phyloP scores from a whole-genome alignment of 2,888 invertebrate genomes.

The Latrodectus hesperus region DNA sequence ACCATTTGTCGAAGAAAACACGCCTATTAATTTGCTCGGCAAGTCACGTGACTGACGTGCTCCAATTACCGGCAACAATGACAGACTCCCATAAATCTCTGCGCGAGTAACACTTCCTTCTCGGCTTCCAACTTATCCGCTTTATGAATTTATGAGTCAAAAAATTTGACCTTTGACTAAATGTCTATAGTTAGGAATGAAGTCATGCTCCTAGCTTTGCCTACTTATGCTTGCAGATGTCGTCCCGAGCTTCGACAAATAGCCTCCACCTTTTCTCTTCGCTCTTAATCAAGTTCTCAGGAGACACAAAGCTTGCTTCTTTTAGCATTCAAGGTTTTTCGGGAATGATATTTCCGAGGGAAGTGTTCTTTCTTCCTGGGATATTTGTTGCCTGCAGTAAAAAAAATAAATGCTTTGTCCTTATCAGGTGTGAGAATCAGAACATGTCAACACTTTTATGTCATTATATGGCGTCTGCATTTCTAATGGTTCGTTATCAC shows the following conservation, averaged over 20 bases:
- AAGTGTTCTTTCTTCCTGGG: background rate
- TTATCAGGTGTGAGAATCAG: background rate
- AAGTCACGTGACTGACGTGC: slow-evolving; percentile 40
- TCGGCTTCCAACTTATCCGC: background rate
- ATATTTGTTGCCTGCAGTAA: background rate
- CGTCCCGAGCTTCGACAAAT: slow-evolving; percentile 2
- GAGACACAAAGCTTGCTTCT: slow-evolving; percentile 11
- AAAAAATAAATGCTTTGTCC: background rate
- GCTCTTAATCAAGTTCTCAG: slow-evolving; percentile 32
- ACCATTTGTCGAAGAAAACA: slow-evolving; percentile 43
- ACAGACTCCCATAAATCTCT: slow-evolving; percentile 55
- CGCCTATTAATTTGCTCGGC: slow-evolving; percentile 53
- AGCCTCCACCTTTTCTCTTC: slow-evolving; percentile 12
- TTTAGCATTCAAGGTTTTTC: slow-evolving; percentile 24
- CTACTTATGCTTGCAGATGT: slow-evolving; percentile 35
- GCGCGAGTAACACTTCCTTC: slow-evolving; percentile 9
- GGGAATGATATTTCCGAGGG: background rate
- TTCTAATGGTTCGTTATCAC: background rate
- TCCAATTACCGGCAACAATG: slow-evolving; percentile 53
- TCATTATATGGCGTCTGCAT: background rate
- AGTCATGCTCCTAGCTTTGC: background rate
- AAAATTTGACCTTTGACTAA: slow-evolving; percentile 35
- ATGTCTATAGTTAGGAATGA: slow-evolving; percentile 4
- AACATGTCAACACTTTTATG: background rate
- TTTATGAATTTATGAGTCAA: slow-evolving; percentile 29